Evolutionary conservation across 2,113 vertebrate species (phyloP), one percentile per base, ranked within the genome.

Genomic region (Trichechus manatus): DNA sequence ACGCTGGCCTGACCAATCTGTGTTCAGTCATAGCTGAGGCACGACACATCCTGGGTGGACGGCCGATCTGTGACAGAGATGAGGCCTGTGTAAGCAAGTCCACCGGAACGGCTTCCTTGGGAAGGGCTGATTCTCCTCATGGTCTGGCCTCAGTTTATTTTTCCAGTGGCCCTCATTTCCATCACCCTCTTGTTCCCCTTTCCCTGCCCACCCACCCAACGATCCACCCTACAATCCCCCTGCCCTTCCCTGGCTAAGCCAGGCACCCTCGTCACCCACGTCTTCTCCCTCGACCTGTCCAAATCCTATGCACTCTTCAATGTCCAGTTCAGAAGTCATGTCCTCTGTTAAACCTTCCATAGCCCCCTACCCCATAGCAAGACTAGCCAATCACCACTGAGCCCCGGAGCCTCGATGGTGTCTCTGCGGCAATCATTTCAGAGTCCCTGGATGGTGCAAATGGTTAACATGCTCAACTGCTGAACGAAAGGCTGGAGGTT

Each of bases 11-110:
- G 80, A 22, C 53, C 68, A 89, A 77, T 10, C 89, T 33, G 3
- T 77, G 87, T 82, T 39, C 77, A 77, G 29, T 64, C 93, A 29
- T 59, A 36, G 83, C 83, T 72, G 36, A 74, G 63, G 17, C 19
- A 53, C 11, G 5, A 9, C 56, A 33, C 68, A 53, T 74, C 0
- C 53, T 80, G 79, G 33, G 42, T 25, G n/a, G 64, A 39, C 5
- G 22, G 50, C 29, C 0, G 1, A 29, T 4, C 31, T 5, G 36
- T 19, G n/a, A 81, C 44, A 23, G 4, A 2, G 2, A 0, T 0
- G 1, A 56, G 22, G 23, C 47, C 66, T 29, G 44, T 5, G 3
- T 20, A 7, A 47, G 13, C 17, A 1, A 0, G 4, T n/a, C 72
- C 33, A 53, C 66, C 0, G 0, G 53, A 50, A 19, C 9, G 1